Conservation (phyloP, 2,888 invertebrate species). For the Mactromeris polynyma region DNA sequence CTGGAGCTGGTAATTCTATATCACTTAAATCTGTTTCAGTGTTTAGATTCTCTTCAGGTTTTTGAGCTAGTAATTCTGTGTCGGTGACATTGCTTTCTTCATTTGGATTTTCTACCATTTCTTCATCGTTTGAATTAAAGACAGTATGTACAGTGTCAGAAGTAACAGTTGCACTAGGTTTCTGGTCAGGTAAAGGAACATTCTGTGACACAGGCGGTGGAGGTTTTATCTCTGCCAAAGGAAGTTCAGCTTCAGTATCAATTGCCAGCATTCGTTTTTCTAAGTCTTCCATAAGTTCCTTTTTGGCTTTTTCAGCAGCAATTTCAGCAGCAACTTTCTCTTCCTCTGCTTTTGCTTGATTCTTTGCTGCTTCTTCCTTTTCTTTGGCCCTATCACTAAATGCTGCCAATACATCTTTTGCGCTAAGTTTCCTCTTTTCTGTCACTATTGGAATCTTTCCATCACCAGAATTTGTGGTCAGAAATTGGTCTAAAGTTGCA, state of each 20-base stretch:
- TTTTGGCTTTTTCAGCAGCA: constrained; percentile 36
- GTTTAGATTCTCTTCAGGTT: neutral
- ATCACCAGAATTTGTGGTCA: constrained; percentile 68
- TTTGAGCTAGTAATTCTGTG: neutral
- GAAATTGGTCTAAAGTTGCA: constrained; percentile 71
- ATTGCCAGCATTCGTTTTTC: constrained; percentile 75
- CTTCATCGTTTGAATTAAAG: constrained; percentile 37
- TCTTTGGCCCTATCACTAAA: constrained; percentile 68
- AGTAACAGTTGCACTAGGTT: constrained; percentile 55
- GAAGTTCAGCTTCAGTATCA: constrained; percentile 60
- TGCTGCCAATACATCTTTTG: constrained; percentile 68
- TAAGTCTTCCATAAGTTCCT: constrained; percentile 52
- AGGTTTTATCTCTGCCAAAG: constrained; percentile 64
- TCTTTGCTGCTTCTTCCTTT: constrained; percentile 38
- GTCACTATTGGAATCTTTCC: constrained; percentile 70
- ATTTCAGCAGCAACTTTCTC: constrained; percentile 34
- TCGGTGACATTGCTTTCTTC: neutral
- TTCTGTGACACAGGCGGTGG: constrained; percentile 73
- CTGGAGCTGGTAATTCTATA: neutral
- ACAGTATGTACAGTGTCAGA: constrained; percentile 51
- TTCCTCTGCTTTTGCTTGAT: constrained; percentile 25
- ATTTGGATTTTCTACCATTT: neutral
- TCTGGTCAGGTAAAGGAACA: constrained; percentile 50
- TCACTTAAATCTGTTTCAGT: neutral
- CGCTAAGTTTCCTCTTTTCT: constrained; percentile 71